These are phyloP conservation scores for Carterocephalus palaemon DNA, from an alignment of 2,888 invertebrate genomes.

Conservation along the genomic window DNA sequence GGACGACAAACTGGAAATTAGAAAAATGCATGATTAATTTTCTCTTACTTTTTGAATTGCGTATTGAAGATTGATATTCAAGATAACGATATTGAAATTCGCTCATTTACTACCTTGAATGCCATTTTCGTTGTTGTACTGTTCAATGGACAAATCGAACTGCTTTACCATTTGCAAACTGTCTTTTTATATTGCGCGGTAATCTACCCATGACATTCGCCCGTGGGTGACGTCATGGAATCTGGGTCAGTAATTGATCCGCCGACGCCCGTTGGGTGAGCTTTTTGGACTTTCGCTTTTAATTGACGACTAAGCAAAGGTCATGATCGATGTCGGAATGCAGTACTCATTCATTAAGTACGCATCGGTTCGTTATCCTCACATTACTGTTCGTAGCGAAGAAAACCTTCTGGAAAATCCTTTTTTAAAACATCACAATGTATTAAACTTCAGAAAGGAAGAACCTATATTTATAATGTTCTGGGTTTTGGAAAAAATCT, in stretches of 20 bases:
- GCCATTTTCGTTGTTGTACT: conserved; percentile 54
- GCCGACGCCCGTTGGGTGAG: no score
- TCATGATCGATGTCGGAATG: conserved; percentile 40
- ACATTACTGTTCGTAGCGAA: conserved; percentile 1
- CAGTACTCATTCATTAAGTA: conserved; percentile 17
- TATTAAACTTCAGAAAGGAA: no score
- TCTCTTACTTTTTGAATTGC: background rate
- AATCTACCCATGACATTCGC: conserved; percentile 48
- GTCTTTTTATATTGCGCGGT: conserved; percentile 47
- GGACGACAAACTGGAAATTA: conserved; percentile 34
- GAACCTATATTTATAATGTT: no score
- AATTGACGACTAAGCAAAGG: conserved; percentile 58
- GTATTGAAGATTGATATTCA: conserved; percentile 4
- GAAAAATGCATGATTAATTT: conserved; percentile 3
- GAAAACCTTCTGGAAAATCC: no score
- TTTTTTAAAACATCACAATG: conserved; percentile 27
- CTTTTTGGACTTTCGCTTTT: conserved; percentile 66
- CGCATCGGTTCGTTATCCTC: conserved; percentile 1
- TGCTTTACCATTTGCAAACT: conserved; percentile 44
- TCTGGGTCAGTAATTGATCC: conserved; percentile 47
- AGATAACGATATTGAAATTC: background rate
- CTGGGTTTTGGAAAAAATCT: no score
- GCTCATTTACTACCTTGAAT: conserved; percentile 51
- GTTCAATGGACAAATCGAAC: conserved; percentile 49
- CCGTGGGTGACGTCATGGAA: conserved; percentile 48